Evolutionary conservation across 1,140 invertebrate genomes (phyloP).

Genomic region (Sycophaga agraensis): DNA sequence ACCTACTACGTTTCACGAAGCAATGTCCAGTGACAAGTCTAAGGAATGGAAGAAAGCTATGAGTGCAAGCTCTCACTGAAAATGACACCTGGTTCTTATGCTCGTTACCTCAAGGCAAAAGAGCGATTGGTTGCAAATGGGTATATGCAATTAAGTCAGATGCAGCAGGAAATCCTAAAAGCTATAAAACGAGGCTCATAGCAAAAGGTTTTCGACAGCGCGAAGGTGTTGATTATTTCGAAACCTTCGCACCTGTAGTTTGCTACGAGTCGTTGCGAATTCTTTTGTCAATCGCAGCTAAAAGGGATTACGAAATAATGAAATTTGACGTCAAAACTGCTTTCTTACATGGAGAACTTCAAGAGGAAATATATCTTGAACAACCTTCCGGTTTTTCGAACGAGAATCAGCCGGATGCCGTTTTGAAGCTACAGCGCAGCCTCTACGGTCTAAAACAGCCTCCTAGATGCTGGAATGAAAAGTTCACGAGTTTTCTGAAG

Average conservation of each 20-base stretch:
- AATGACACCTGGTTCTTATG: conserved; percentile 43
- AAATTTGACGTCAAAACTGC: conserved; percentile 29
- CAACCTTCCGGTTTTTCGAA: conserved; percentile 19
- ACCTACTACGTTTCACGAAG: conserved; percentile 1
- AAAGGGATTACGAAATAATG: too few species aligned
- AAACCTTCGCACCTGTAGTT: too few species aligned
- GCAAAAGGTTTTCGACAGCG: too few species aligned
- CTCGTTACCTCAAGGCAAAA: conserved; percentile 3
- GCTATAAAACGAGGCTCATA: conserved; percentile 15
- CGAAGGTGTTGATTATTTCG: too few species aligned
- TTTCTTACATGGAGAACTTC: too few species aligned
- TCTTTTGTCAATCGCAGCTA: conserved; percentile 10
- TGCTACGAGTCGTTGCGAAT: conserved; percentile 21
- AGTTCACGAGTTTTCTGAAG: too few species aligned
- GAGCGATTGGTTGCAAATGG: conserved; percentile 8
- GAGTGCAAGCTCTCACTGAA: conserved; percentile 31
- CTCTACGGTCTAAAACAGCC: conserved; percentile 50
- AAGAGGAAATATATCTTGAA: conserved; percentile 17
- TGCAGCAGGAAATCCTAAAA: not conserved
- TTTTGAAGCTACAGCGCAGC: conserved; percentile 40
- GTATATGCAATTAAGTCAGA: not conserved
- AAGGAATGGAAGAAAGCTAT: conserved; percentile 46
- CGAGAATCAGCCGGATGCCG: conserved; percentile 14
- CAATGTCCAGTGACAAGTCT: conserved; percentile 13
- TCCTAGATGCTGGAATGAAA: too few species aligned